Conservation (phyloP, 2,888 invertebrate genomes). For the Tanytarsus gracilentus region DNA sequence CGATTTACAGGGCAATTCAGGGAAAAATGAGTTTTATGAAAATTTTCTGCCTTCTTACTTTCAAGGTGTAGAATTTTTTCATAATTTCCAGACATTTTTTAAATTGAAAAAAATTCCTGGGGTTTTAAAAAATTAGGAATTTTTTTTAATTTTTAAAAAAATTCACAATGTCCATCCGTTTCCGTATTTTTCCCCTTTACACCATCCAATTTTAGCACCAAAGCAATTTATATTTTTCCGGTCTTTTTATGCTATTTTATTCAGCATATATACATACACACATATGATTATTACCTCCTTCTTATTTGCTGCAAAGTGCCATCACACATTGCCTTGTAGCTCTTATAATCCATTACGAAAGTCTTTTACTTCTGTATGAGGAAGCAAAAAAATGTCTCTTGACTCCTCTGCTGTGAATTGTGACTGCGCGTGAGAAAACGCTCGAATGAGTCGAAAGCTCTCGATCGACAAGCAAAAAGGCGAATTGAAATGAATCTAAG, state of each 20-base stretch:
- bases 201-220: background rate
- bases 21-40: background rate
- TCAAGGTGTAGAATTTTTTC: too few species aligned
- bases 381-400: too few species aligned
- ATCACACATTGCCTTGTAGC: slow-evolving; percentile 23
- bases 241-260: too few species aligned
- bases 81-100: too few species aligned
- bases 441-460: too few species aligned
- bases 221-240: too few species aligned
- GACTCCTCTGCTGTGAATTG: too few species aligned
- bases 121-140: too few species aligned
- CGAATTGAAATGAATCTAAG: too few species aligned
- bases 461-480: too few species aligned
- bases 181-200: background rate
- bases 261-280: background rate
- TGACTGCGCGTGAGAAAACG: too few species aligned
- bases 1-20: slow-evolving; percentile 20
- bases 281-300: slow-evolving; percentile 21
- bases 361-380: background rate
- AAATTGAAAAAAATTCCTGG: too few species aligned
- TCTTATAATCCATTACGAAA: slow-evolving; percentile 20
- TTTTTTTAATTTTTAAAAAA: background rate
- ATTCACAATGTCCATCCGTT: background rate
- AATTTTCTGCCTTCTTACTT: background rate
- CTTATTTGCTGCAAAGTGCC: slow-evolving; percentile 14